These are phyloP conservation scores for Acromyrmex echinatior DNA, from an alignment of 1,140 invertebrate species.

Conservation along the genomic window DNA sequence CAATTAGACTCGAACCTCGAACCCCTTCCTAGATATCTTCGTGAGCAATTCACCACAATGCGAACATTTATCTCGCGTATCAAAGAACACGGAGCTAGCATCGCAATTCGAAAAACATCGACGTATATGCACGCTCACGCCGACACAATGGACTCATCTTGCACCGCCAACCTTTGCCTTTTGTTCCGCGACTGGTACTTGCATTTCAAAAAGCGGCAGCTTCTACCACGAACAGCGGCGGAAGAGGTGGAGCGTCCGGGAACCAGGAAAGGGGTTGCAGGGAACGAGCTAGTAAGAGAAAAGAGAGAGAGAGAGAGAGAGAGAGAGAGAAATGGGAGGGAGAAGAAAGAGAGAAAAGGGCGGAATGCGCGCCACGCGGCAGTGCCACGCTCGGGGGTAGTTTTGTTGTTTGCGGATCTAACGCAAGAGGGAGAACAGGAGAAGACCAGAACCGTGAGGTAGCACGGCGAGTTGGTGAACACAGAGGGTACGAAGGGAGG, in stretches of 20 bases:
- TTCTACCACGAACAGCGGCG: constrained; percentile 65
- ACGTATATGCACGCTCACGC: constrained; percentile 37
- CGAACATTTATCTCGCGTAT: constrained; percentile 45
- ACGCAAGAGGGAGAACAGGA: background rate
- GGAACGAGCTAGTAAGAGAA: background rate
- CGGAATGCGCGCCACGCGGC: constrained; percentile 36
- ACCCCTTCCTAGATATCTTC: background rate
- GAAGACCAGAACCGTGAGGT: constrained; percentile 36
- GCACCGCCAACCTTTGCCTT: constrained; percentile 70
- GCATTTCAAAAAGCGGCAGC: constrained; percentile 69
- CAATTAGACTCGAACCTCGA: background rate
- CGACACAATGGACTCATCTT: constrained; percentile 71
- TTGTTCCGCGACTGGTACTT: constrained; percentile 68
- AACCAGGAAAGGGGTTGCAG: background rate
- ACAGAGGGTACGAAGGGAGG: constrained; percentile 33
- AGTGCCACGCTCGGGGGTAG: constrained; percentile 48
- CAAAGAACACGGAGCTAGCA: constrained; percentile 34
- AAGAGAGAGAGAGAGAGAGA: background rate
- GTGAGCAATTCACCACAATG: constrained; percentile 15
- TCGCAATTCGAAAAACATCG: constrained; percentile 60
- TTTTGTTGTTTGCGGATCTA: constrained; percentile 69
- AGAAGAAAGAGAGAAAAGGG: background rate
- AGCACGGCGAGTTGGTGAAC: constrained; percentile 42
- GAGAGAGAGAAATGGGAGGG: background rate
- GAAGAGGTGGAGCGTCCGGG: constrained; percentile 23